phyloP scores from a whole-genome alignment of 2,888 invertebrate species.

The Chymomyza amoena region DNA sequence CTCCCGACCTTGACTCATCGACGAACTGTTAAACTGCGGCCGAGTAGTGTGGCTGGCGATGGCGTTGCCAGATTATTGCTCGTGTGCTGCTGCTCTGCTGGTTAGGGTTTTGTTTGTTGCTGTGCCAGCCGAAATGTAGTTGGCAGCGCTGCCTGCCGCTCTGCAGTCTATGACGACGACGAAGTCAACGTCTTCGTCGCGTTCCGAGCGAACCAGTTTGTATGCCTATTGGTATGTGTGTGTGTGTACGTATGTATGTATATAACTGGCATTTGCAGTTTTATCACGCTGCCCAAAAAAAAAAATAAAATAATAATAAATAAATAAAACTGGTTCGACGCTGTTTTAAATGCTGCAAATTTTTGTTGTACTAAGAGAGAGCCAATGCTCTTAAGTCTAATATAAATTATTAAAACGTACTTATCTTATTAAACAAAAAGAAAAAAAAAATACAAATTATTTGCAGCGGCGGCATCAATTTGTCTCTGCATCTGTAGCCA shows the following conservation, averaged over 20 bases:
- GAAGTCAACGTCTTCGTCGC: constrained; percentile 39
- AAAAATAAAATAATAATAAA: constrained; percentile 1
- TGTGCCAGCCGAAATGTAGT: constrained; percentile 16
- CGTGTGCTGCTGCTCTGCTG: constrained; percentile 21
- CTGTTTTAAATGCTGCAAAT: constrained; percentile 6
- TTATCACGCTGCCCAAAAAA: constrained; percentile 33
- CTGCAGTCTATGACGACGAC: not conserved
- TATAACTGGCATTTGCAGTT: constrained; percentile 34
- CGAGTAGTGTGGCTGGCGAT: not conserved
- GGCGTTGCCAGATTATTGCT: constrained; percentile 46
- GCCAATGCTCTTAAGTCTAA: no score
- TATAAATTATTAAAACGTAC: no score
- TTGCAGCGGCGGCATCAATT: no score
- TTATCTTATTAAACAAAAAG: no score
- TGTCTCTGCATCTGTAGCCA: no score
- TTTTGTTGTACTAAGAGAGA: constrained; percentile 8
- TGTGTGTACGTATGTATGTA: not conserved
- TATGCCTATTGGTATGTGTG: not conserved
- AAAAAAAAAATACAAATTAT: constrained; percentile 38
- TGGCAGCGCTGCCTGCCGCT: constrained; percentile 43
- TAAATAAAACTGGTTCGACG: constrained; percentile 35
- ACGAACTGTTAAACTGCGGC: constrained; percentile 76
- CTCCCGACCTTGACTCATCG: constrained; percentile 79
- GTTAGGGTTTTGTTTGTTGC: constrained; percentile 16
- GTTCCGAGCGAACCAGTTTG: constrained; percentile 47